Evolutionary conservation across 1,140 invertebrate species (phyloP), one percentile per base, ranked within the genome.

Genomic region (Scaptomyza hsui): DNA sequence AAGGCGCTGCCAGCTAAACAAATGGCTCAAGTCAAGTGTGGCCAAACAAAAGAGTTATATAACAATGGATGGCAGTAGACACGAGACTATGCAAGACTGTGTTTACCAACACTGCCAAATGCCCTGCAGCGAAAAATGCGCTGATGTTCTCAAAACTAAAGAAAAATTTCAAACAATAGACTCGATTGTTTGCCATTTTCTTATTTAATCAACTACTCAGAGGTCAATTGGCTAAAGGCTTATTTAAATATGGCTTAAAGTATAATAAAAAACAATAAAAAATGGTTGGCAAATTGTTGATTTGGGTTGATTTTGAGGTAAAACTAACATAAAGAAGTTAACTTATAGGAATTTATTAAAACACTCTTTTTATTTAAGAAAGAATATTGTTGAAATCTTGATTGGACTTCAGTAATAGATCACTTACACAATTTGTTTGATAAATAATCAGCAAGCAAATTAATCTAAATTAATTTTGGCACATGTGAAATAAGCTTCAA

Each of bases 11-110:
- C 39, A 64, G 67, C 60, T 41, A 67, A 82, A 82, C 71, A 82
- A 83, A 82, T 82, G 75, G 60, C 39, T 39, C 53, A 72, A 83
- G 75, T 82, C 75, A 82, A 75, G 64, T 55, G 59, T 57, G 55
- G 55, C 18, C 49, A 78, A 68, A 85, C 80, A 85, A 86, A 85
- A 85, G 81, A 86, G 81, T 80, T 85, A 80, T 55, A 59, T 59
- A 74, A 83, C 80, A 80, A 85, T 64, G 29, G 63, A 24, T 42
- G 24, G 5, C 15, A 35, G 41, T 7, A 32, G 29, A 49, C 39
- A 56, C 16, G 16, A 47, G 41, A 55, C 7, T 24, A 48, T 42
- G 56, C 42, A 48, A 63, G 32, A 48, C 51, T 44, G 63, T 32
- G 57, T 55, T 41, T 42, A 39, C 15, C 19, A 37, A 15, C 35